These are phyloP conservation scores for Sebastes diaconus DNA, from an alignment of 2,797 vertebrate genomes.

Conservation along the genomic window DNA sequence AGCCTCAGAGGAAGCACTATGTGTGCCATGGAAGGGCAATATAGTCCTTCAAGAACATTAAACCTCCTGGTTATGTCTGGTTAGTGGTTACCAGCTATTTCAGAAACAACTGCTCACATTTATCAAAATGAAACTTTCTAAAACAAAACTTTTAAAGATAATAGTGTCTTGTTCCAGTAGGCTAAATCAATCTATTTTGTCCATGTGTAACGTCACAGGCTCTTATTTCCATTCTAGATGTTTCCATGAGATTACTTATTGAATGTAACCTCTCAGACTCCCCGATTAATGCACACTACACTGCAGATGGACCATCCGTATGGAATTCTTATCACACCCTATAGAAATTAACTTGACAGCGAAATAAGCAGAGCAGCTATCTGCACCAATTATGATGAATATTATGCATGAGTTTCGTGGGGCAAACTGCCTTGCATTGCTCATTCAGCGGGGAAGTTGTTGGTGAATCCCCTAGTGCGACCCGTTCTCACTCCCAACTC, in stretches of 20 bases:
- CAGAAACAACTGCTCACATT: not conserved
- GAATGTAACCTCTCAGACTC: conserved; percentile 28
- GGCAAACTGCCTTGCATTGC: conserved; percentile 21
- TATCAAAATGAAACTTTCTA: not conserved
- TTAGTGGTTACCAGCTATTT: not conserved
- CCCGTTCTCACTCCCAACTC: not conserved
- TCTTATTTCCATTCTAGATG: conserved; percentile 6
- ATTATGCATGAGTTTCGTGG: conserved; percentile 58
- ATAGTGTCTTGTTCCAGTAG: not conserved
- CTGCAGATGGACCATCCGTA: conserved; percentile 46
- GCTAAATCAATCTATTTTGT: not conserved
- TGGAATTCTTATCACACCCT: conserved; percentile 52
- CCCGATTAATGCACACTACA: conserved; percentile 28
- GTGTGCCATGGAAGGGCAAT: not conserved
- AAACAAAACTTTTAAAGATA: not conserved
- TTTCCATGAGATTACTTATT: conserved; percentile 17
- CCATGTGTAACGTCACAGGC: not conserved
- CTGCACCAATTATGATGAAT: conserved; percentile 58
- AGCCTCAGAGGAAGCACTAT: not conserved
- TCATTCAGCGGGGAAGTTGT: conserved; percentile 18
- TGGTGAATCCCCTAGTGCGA: conserved; percentile 9
- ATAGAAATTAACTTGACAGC: conserved; percentile 64
- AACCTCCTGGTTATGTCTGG: not conserved
- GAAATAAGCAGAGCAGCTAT: conserved; percentile 56
- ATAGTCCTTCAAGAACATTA: not conserved